Conservation (phyloP, 1,140 invertebrate species). For the Trichonephila clavipes region DNA sequence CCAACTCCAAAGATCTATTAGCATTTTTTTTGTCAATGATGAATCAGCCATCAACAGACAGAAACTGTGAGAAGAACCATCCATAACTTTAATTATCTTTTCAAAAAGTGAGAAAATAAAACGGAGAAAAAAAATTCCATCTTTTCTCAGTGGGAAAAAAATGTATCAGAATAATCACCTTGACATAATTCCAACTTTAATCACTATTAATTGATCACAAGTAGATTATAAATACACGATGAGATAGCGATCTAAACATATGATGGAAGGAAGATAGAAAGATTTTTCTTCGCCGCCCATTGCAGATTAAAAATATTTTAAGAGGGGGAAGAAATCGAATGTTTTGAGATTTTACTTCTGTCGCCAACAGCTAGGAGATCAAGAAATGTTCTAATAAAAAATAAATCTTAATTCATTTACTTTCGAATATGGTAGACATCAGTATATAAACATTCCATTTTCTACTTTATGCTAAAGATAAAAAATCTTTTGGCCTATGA, state of each 20-base stretch:
- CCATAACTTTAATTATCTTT: constrained; percentile 16
- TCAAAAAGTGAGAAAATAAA: constrained; percentile 11
- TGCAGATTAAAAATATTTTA: not conserved
- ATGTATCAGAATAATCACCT: not conserved
- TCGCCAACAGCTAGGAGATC: no score
- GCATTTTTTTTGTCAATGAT: not conserved
- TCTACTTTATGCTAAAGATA: no score
- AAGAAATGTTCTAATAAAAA: no score
- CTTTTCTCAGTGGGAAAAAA: not conserved
- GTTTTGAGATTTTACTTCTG: no score
- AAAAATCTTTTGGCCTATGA: no score
- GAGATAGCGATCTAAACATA: constrained; percentile 55
- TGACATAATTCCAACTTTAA: constrained; percentile 62
- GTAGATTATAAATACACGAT: constrained; percentile 16
- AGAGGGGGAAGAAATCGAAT: not conserved
- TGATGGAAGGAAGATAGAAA: not conserved
- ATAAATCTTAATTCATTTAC: no score
- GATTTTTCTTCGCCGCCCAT: constrained; percentile 18
- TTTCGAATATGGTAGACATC: no score
- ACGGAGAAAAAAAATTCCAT: not conserved
- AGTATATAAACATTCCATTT: no score
- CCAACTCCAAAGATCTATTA: not conserved
- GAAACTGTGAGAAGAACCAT: not conserved
- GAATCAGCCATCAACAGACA: not conserved
- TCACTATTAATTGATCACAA: constrained; percentile 50